These are phyloP conservation scores for Hydraecia micacea DNA, from an alignment of 2,888 invertebrate genomes.

Conservation along the genomic window DNA sequence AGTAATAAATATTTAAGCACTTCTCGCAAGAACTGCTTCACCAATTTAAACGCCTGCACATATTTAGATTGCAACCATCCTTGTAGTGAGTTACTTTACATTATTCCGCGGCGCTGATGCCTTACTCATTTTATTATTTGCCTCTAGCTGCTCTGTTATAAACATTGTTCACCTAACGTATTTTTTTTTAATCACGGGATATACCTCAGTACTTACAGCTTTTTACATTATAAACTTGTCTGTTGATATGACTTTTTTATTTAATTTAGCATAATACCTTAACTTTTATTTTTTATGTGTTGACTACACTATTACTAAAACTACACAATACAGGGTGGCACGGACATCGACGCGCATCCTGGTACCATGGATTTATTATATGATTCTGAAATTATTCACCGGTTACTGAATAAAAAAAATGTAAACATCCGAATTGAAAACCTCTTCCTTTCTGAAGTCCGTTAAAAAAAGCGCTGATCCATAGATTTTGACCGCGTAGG, in stretches of 20 bases:
- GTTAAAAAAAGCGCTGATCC: background rate
- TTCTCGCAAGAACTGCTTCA: background rate
- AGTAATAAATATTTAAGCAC: constrained; percentile 29
- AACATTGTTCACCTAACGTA: background rate
- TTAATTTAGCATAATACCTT: background rate
- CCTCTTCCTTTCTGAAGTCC: too few species aligned
- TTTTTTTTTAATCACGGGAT: constrained; percentile 32
- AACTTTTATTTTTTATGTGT: background rate
- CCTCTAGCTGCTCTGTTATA: background rate
- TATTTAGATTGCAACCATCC: constrained; percentile 17
- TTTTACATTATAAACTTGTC: constrained; percentile 27
- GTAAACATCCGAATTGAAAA: too few species aligned
- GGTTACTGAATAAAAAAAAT: background rate
- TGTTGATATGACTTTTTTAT: background rate
- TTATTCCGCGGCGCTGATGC: constrained; percentile 3
- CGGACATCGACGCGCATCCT: background rate
- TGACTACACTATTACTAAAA: background rate
- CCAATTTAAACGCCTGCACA: constrained; percentile 22
- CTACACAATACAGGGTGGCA: background rate
- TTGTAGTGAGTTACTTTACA: background rate
- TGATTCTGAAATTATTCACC: background rate
- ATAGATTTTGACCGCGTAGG: background rate
- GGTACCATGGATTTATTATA: background rate
- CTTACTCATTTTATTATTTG: background rate
- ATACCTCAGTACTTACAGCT: constrained; percentile 2